Conservation (phyloP, 2,113 vertebrate genomes). For the Brienomyrus brachyistius region DNA sequence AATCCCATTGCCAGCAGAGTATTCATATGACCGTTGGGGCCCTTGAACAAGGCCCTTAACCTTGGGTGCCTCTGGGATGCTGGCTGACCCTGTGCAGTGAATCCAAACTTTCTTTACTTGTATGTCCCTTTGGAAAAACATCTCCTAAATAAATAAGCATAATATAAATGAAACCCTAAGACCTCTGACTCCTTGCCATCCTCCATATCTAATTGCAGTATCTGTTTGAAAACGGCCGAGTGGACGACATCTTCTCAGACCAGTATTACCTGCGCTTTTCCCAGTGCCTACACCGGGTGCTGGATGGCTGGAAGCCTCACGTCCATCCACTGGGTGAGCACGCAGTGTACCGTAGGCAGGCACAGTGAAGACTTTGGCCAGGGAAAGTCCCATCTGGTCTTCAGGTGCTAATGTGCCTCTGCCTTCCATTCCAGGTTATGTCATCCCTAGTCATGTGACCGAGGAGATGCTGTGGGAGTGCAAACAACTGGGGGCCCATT, state of each 20-base stretch:
- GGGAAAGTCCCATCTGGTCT: background rate
- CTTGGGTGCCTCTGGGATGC: background rate
- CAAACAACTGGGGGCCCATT: constrained; percentile 96
- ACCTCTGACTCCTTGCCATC: background rate
- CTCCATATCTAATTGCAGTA: constrained; percentile 63
- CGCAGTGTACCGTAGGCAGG: background rate
- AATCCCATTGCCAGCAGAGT: background rate
- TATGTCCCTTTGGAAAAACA: too few species aligned
- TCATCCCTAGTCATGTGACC: constrained; percentile 94
- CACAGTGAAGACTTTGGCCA: background rate
- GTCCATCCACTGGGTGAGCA: constrained; percentile 85
- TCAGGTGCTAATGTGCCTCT: background rate
- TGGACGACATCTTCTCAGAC: constrained; percentile 96
- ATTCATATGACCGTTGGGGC: background rate
- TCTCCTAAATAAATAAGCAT: too few species aligned
- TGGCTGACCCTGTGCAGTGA: background rate
- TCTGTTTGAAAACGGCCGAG: constrained; percentile 92
- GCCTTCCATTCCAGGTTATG: constrained; percentile 59
- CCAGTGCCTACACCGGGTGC: constrained; percentile 84
- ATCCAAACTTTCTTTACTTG: background rate
- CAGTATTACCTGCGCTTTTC: constrained; percentile 91
- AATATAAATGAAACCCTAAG: background rate
- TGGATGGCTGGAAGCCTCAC: constrained; percentile 83
- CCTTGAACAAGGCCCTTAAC: background rate
- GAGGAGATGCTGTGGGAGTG: constrained; percentile 99